Evolutionary conservation across 1,140 invertebrate genomes (phyloP).

Genomic region (Caenorhabditis briggsae): DNA sequence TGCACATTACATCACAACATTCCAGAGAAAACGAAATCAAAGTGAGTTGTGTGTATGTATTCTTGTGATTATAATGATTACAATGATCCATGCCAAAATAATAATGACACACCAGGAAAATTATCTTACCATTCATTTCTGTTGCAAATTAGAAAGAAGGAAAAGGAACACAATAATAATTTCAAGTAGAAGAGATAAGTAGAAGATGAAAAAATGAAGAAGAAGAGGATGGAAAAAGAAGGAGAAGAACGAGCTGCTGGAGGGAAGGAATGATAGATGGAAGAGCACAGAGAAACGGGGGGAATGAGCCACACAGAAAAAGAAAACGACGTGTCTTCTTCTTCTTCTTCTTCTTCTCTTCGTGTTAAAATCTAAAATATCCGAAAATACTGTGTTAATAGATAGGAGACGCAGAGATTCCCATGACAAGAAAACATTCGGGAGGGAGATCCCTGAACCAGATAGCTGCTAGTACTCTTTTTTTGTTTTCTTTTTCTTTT

Average conservation of each 20-base stretch:
- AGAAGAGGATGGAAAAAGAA: constrained; percentile 43
- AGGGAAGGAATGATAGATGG: background rate
- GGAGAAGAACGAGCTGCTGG: background rate
- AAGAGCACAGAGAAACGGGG: background rate
- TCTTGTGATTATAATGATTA: background rate
- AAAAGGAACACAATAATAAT: background rate
- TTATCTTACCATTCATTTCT: constrained; percentile 36
- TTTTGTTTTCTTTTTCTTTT: background rate
- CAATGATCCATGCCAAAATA: background rate
- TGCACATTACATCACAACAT: constrained; percentile 17
- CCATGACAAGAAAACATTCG: constrained; percentile 8
- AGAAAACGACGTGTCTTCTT: constrained; percentile 28
- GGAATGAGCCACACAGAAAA: background rate
- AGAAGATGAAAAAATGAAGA: background rate
- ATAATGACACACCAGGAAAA: background rate
- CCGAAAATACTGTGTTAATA: background rate
- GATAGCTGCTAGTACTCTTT: background rate
- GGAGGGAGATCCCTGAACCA: constrained; percentile 13
- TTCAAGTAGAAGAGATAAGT: background rate
- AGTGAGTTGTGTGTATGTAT: constrained; percentile 5
- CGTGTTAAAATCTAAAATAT: background rate
- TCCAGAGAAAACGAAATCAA: constrained; percentile 10
- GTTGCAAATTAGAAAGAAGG: background rate
- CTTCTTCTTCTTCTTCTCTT: background rate
- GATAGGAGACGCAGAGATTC: background rate